Evolutionary conservation across 2,888 invertebrate genomes (phyloP).

Genomic region (Erannis defoliaria): DNA sequence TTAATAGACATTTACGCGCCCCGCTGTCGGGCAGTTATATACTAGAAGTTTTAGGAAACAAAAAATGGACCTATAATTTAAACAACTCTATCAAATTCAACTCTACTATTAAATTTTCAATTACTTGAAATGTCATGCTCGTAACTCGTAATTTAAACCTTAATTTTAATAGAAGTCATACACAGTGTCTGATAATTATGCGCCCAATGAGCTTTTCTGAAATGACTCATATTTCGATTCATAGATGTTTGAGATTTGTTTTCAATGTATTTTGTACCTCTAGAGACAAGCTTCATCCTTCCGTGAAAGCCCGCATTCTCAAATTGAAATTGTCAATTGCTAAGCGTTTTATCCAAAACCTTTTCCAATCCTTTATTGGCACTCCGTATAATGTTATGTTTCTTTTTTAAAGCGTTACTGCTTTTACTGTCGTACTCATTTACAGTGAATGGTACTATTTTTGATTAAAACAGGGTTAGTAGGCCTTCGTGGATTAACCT

Average conservation of each 20-base stretch:
- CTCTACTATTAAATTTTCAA: no score
- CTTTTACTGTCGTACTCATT: background rate
- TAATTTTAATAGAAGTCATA: no score
- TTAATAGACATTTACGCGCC: no score
- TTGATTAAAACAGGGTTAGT: no score
- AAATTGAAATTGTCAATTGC: constrained; percentile 32
- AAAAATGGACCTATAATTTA: no score
- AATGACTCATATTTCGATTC: background rate
- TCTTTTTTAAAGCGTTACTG: constrained; percentile 16
- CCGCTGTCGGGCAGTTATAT: no score
- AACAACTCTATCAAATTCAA: no score
- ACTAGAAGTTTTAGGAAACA: no score
- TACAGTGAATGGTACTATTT: background rate
- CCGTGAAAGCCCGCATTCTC: constrained; percentile 15
- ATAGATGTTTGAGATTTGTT: background rate
- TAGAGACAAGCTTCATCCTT: background rate
- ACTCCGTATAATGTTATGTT: constrained; percentile 32
- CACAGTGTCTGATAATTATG: no score
- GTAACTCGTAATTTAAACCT: no score
- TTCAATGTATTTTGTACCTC: constrained; percentile 2
- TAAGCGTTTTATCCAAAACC: constrained; percentile 33
- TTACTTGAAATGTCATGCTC: no score
- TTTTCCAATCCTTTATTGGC: constrained; percentile 32
- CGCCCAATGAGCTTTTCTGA: background rate
- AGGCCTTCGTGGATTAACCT: no score